These are phyloP conservation scores for Pogonomyrmex californicus DNA, from an alignment of 1,140 invertebrate genomes.

Conservation along the genomic window DNA sequence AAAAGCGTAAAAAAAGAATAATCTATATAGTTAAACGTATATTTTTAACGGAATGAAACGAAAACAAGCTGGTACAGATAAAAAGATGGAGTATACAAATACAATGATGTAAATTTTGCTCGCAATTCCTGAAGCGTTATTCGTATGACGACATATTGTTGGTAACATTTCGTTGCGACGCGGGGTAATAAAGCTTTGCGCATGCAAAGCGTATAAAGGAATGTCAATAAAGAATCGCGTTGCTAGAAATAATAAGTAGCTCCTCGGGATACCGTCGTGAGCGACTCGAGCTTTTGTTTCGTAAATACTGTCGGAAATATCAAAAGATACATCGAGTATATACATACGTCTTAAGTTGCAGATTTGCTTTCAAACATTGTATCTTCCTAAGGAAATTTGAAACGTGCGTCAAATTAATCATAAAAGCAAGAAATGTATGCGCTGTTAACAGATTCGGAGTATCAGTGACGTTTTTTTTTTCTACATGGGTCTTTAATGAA, in stretches of 20 bases:
- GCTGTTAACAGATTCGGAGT: neutral
- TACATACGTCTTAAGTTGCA: neutral
- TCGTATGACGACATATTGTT: neutral
- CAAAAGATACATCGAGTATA: neutral
- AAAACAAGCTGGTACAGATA: neutral
- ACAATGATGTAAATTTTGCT: slow-evolving; percentile 3
- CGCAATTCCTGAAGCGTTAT: slow-evolving; percentile 15
- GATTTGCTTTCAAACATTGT: neutral
- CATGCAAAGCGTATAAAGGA: slow-evolving; percentile 29
- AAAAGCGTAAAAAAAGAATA: neutral
- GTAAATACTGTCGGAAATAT: slow-evolving; percentile 34
- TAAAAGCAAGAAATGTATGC: neutral
- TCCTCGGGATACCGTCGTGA: slow-evolving; percentile 3
- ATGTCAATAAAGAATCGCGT: slow-evolving; percentile 59
- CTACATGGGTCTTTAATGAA: too few species aligned
- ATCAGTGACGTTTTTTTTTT: neutral
- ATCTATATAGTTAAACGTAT: neutral
- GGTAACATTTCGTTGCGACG: slow-evolving; percentile 10
- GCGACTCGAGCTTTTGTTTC: slow-evolving; percentile 44
- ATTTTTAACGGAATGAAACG: neutral
- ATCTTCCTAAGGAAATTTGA: neutral
- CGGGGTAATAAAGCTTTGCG: slow-evolving; percentile 26
- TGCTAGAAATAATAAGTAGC: slow-evolving; percentile 57
- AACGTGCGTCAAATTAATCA: neutral
- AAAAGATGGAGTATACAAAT: neutral